Evolutionary conservation across 2,888 invertebrate species (phyloP), one percentile per base, ranked within the genome.

Genomic region (Sphaerophoria taeniata): DNA sequence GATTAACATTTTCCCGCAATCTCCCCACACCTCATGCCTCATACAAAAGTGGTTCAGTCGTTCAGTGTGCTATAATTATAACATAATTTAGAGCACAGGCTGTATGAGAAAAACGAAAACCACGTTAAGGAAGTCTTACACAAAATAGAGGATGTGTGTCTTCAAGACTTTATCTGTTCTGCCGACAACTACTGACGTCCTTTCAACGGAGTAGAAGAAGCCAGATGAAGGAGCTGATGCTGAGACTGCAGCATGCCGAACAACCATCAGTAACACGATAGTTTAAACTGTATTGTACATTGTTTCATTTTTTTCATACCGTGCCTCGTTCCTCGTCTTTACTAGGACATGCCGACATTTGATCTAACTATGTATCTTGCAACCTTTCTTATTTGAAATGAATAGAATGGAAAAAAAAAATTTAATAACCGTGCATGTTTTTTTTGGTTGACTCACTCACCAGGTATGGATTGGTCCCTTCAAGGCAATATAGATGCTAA

Each of bases 1-100:
- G n/a, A n/a, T n/a, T n/a, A n/a, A 82, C 77, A 73, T 77, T 82
- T 61, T 77, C 82, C 77, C 45, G 58, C 82, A 69, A 77, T 73
- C 51, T 77, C 49, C 69, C 67, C 71, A n/a, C 11, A 43, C 3
- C 43, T 43, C 43, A 12, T 43, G 6, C 1, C 12, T 43, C 43
- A 9, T 43, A 6, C 12, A 1, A 39, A 39, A 7, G 2, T 39
- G 39, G 6, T 7, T 39, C 39, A 7, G 11, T 72, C 3, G 11
- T 72, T 45, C 49, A 60, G 65, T 45, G 39, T 34, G n/a, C n/a
- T n/a, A n/a, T n/a, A n/a, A 34, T 34, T n/a, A 34, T 34, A 3
- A 14, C 14, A 24, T 2, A 24, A 24, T 24, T 24, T 24, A 24
- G 45, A 43, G 67, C 67, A 14, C 7, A 56, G n/a, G 0, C 36